phyloP scores from a whole-genome alignment of 1,140 invertebrate genomes.

The Procambarus virginalis region DNA sequence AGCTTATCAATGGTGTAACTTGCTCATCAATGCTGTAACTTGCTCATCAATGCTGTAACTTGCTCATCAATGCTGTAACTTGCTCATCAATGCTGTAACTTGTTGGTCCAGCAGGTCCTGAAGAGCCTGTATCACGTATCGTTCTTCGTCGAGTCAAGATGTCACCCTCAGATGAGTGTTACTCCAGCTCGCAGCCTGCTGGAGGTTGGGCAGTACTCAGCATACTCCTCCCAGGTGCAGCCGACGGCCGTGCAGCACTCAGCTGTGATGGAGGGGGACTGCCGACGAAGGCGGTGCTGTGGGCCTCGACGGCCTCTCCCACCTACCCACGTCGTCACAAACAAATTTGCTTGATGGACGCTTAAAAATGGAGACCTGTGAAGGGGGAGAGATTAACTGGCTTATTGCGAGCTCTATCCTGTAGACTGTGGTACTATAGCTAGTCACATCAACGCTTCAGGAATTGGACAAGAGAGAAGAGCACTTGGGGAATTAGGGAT shows the following conservation, averaged over 20 bases:
- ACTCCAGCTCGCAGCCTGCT: slow-evolving; percentile 8
- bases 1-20: too few species aligned
- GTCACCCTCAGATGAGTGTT: not conserved
- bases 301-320: not conserved
- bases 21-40: too few species aligned
- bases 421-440: not conserved
- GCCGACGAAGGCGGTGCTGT: slow-evolving; percentile 10
- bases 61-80: too few species aligned
- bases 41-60: too few species aligned
- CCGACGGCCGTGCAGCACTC: slow-evolving; percentile 39
- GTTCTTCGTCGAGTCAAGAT: too few species aligned
- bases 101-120: too few species aligned
- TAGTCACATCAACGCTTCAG: too few species aligned
- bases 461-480: too few species aligned
- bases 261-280: slow-evolving; percentile 28
- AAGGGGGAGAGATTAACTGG: not conserved
- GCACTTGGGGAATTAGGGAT: too few species aligned
- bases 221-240: slow-evolving; percentile 56
- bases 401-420: not conserved
- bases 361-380: slow-evolving; percentile 35
- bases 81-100: too few species aligned
- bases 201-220: slow-evolving; percentile 45
- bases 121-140: too few species aligned
- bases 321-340: slow-evolving; percentile 43
- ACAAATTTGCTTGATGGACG: slow-evolving; percentile 46